A percentile compares a stretch with the other conserved stretches of the same genome.
Evolutionary conservation across 2,797 vertebrate species (phyloP).

Genomic region (Onychomys arenicola): DNA sequence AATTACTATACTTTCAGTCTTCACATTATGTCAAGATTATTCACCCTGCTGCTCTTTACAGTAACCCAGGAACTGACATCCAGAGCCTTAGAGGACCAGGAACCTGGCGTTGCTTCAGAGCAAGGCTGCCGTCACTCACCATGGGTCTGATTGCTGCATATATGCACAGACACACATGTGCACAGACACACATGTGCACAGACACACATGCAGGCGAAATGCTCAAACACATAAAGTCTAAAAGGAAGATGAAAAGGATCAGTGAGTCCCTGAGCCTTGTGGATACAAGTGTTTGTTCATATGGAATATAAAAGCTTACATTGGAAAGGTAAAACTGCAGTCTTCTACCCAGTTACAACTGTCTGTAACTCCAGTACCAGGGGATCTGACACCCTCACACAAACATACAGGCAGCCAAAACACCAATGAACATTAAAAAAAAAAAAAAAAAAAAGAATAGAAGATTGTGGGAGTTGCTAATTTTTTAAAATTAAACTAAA

Average conservation of each 20-base stretch:
- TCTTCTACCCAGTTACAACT: not conserved
- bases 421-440: not conserved
- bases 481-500: conserved; percentile 16
- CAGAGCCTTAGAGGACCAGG: not conserved
- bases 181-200: too few relatives aligned
- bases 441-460: not conserved
- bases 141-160: not conserved
- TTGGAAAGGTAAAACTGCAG: not conserved
- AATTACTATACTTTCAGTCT: not conserved
- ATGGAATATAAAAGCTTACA: conserved; percentile 4
- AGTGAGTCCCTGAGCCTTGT: conserved; percentile 35
- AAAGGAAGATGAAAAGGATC: not conserved
- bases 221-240: not conserved
- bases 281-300: conserved; percentile 59
- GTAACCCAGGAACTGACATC: not conserved
- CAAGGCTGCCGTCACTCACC: not conserved
- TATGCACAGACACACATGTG: too few relatives aligned
- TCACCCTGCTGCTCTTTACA: not conserved
- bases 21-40: not conserved
- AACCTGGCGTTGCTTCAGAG: not conserved
- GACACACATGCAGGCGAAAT: not conserved
- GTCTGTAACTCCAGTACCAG: not conserved
- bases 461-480: conserved; percentile 3
- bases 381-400: not conserved
- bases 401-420: not conserved